Conservation (phyloP, 2,888 invertebrate species). For the Scaptomyza caliginosa region DNA sequence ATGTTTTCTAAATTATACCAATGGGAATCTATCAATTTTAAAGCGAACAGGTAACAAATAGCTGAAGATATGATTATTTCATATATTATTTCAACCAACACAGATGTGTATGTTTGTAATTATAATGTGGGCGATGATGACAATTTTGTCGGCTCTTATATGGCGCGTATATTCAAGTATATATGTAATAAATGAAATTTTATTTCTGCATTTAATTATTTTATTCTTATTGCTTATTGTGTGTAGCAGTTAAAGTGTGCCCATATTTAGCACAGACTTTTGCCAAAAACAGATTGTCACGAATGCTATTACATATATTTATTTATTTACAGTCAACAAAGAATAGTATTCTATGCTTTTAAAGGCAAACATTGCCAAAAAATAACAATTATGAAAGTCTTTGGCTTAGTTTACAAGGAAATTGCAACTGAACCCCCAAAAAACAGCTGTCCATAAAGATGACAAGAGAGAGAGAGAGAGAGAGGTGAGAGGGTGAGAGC, state of each 20-base stretch:
- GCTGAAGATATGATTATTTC: not conserved
- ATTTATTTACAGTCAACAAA: not conserved
- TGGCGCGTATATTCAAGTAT: constrained; percentile 53
- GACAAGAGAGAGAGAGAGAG: not conserved
- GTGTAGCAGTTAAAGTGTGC: constrained; percentile 15
- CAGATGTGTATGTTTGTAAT: not conserved
- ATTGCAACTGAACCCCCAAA: constrained; percentile 23
- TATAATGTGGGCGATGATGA: constrained; percentile 55
- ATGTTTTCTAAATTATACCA: constrained; percentile 11
- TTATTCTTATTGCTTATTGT: constrained; percentile 16
- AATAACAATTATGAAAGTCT: not conserved
- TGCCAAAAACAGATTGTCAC: constrained; percentile 7
- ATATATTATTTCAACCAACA: constrained; percentile 3
- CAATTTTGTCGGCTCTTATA: constrained; percentile 49
- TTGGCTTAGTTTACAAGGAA: not conserved
- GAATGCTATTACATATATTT: constrained; percentile 9
- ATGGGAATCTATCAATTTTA: not conserved
- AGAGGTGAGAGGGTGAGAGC: not conserved
- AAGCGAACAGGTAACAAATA: not conserved
- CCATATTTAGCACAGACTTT: constrained; percentile 31
- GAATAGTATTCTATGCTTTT: not conserved
- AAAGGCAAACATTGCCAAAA: not conserved
- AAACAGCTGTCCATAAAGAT: constrained; percentile 38
- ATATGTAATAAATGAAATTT: constrained; percentile 59
- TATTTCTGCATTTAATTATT: constrained; percentile 63